Evolutionary conservation across 1,140 invertebrate species (phyloP), one percentile per base, ranked within the genome.

Genomic region (Drosophila subpulchrella): DNA sequence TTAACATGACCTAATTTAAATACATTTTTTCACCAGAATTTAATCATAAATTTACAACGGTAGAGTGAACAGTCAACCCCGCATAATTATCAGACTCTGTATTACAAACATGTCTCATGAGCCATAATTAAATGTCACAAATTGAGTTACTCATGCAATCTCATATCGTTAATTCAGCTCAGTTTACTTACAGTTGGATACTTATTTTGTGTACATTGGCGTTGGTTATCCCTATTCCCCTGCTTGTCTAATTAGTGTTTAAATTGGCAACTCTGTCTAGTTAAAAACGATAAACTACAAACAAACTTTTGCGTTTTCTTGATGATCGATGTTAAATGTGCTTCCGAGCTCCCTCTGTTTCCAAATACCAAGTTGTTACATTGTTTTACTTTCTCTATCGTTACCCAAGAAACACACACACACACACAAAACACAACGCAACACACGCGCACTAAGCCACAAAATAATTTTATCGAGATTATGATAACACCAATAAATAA

Each of bases 291-390:
- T 63, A 53, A 70, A 66, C 41, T 36, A 36, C 32, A 36, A 36
- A 53, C 39, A 36, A 44, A 80, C 39, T 62, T 81, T 86, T 86
- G 41, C 68, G 83, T 86, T 86, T 20, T 36, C 59, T 63, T 76
- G 62, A 60, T 83, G 75, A 88, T 86, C 72, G 82, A 86, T 86
- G 82, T 86, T 86, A 68, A 88, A 72, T 86, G 82, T 86, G 82
- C 82, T 86, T 79, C 36, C 67, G 72, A 88, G 85, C 42, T 46
- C 42, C 60, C 70, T 85, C 78, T 82, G 66, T 86, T 82, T 72
- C 51, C 81, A 59, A 75, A 67, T 82, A 86, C 56, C 53, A 86
- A 63, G 70, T 73, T 79, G 60, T 50, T 82, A 54, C 44, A 65
- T 83, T 85, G 47, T 57, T 71, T 76, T 79, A 55, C 47, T 67